phyloP scores from a whole-genome alignment of 2,888 invertebrate genomes.

The Megalurothrips usitatus region DNA sequence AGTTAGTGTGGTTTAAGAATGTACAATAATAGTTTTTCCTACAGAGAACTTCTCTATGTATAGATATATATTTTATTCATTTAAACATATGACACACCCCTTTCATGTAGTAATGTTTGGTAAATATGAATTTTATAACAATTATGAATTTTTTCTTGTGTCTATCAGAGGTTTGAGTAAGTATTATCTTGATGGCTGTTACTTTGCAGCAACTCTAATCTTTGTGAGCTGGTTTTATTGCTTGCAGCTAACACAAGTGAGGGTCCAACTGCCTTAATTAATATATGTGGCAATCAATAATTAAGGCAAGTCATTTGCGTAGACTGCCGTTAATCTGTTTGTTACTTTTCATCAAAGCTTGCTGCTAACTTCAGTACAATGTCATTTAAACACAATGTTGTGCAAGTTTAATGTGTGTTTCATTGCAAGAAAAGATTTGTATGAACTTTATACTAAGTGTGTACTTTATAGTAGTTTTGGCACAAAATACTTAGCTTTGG shows the following conservation, averaged over 20 bases:
- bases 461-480: background rate
- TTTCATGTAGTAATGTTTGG: background rate
- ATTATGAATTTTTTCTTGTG: background rate
- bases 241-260: background rate
- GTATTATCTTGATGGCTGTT: background rate
- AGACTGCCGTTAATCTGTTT: background rate
- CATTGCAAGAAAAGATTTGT: too few relatives aligned
- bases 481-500: background rate
- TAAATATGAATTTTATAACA: background rate
- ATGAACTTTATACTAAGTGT: background rate
- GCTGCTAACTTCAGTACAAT: too few relatives aligned
- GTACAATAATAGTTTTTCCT: background rate
- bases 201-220: background rate
- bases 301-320: background rate
- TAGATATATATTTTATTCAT: background rate
- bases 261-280: background rate
- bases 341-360: too few relatives aligned
- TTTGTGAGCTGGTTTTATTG: background rate
- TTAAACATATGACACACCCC: background rate
- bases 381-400: too few relatives aligned
- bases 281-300: background rate
- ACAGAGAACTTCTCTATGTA: background rate
- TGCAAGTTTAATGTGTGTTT: too few relatives aligned
- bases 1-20: background rate
- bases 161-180: background rate